Percentiles rank a stretch among this genome's conserved stretches.
These are phyloP conservation scores for Oedothorax gibbosus DNA, from an alignment of 1,140 invertebrate genomes.

Conservation along the genomic window DNA sequence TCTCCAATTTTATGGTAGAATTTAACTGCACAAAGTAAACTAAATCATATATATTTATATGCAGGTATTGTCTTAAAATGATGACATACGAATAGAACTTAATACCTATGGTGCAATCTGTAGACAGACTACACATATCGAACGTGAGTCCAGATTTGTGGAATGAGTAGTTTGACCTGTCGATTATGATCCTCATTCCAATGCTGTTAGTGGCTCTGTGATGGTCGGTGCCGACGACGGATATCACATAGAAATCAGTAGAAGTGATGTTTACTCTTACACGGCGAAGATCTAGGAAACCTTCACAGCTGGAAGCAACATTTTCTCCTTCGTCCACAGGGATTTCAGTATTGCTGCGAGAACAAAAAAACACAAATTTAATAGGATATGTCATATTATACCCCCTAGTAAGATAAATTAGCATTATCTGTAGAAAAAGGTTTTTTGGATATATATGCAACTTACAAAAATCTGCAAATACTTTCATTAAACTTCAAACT, in stretches of 20 bases:
- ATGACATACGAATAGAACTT: not conserved
- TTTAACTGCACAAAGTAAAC: no score
- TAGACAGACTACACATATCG: conserved; percentile 52
- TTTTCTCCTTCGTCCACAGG: not conserved
- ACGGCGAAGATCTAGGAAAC: not conserved
- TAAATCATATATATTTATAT: no score
- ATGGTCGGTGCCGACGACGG: conserved; percentile 5
- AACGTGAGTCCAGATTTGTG: conserved; percentile 23
- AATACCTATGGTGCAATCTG: conserved; percentile 37
- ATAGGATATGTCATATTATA: not conserved
- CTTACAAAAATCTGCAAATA: not conserved
- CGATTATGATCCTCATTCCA: not conserved
- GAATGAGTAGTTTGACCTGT: conserved; percentile 22
- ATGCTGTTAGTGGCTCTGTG: not conserved
- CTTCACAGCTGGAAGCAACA: not conserved
- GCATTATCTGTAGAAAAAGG: no score
- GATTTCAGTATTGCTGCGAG: not conserved
- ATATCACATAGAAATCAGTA: conserved; percentile 18
- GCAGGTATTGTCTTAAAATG: no score
- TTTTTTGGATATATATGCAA: not conserved
- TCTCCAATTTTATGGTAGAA: no score
- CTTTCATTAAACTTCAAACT: not conserved
- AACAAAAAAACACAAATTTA: not conserved
- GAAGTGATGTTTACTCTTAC: conserved; percentile 28
- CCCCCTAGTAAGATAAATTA: no score